Base-by-base conservation (phyloP, 2,113 vertebrate genomes). In the Sander lucioperca region DNA sequence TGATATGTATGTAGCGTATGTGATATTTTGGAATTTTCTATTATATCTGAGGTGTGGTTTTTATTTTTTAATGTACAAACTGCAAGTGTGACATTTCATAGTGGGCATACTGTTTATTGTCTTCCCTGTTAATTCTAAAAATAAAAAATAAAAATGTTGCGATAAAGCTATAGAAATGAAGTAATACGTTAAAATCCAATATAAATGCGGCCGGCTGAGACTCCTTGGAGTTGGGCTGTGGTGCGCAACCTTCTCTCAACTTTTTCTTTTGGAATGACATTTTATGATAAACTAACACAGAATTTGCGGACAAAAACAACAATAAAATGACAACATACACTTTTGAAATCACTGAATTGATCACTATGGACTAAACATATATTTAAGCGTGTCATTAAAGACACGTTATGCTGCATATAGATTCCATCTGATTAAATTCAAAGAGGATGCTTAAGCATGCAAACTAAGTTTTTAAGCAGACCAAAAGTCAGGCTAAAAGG, bases 191-290 rank as follows among this genome's bases (percentile, higher is more conserved):
- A 3, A 3, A 30, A 6, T 50, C 45, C 27, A 3, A 13, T 11
- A 39, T 6, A 45, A 16, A 56, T 18, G 7, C 21, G 50, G 50
- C 30, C 16, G 50, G 27, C 53, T 27, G 23, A 6, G 54, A 58
- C 4, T 43, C 2, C 23, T 8, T 58, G 7, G 16, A 50, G 6
- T 13, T 2, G 30, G 1, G 23, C 36, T 54, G 16, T 19, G 30
- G 16, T 58, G 27, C 61, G 30, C 2, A 59, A 53, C 56, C 73
- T 80, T 69, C n/a, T 19, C 27, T 51, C 11, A 71, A 74, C 74
- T 78, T 74, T 43, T 56, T 15, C 6, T 13, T 27, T 27, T 16
- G 19, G 12, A 4, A 50, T 27, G 12, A 2, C 10, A 54, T 67
- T 58, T 56, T 54, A 45, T 33, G 10, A 57, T 18, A 27, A 61